These are phyloP conservation scores for Psittacula echo DNA, from an alignment of 2,797 vertebrate genomes.

Conservation along the genomic window DNA sequence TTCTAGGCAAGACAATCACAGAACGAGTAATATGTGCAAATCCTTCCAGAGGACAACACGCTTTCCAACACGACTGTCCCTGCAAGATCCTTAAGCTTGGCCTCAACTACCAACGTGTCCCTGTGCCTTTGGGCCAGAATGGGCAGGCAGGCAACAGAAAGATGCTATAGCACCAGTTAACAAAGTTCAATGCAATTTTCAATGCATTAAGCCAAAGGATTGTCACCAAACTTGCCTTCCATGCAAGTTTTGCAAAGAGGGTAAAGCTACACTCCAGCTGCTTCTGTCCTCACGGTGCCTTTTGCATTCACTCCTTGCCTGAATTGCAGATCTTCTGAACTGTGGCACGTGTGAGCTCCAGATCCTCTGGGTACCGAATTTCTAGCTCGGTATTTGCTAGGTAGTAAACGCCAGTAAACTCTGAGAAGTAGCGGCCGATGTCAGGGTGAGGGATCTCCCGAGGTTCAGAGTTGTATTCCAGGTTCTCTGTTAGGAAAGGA, in stretches of 20 bases:
- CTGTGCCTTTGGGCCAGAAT: slow-evolving; percentile 32
- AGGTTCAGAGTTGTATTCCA: slow-evolving; percentile 89
- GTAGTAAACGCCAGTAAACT: slow-evolving; percentile 89
- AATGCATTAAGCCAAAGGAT: slow-evolving; percentile 52
- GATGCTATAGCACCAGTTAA: slow-evolving; percentile 42
- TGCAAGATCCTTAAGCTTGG: slow-evolving; percentile 41
- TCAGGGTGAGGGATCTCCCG: slow-evolving; percentile 93
- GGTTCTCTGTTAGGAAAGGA: slow-evolving; percentile 85
- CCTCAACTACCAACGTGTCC: slow-evolving; percentile 26
- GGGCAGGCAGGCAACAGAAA: slow-evolving; percentile 27
- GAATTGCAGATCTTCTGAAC: slow-evolving; percentile 85
- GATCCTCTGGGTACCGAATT: slow-evolving; percentile 90
- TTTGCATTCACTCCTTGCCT: slow-evolving; percentile 67
- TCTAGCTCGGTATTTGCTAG: slow-evolving; percentile 91
- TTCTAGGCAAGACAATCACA: not conserved
- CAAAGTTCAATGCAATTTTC: slow-evolving; percentile 45
- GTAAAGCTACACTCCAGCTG: slow-evolving; percentile 57
- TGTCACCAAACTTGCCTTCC: slow-evolving; percentile 11
- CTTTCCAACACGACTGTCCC: slow-evolving; percentile 7
- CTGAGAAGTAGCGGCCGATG: slow-evolving; percentile 93
- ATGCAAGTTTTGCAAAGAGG: slow-evolving; percentile 31
- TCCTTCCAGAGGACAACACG: not conserved
- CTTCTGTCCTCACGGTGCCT: not conserved
- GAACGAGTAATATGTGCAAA: not conserved
- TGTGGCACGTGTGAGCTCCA: slow-evolving; percentile 80